Percentiles rank a stretch among this genome's conserved stretches.
Evolutionary conservation across 2,888 invertebrate genomes (phyloP).

Genomic region (Salticus scenicus): DNA sequence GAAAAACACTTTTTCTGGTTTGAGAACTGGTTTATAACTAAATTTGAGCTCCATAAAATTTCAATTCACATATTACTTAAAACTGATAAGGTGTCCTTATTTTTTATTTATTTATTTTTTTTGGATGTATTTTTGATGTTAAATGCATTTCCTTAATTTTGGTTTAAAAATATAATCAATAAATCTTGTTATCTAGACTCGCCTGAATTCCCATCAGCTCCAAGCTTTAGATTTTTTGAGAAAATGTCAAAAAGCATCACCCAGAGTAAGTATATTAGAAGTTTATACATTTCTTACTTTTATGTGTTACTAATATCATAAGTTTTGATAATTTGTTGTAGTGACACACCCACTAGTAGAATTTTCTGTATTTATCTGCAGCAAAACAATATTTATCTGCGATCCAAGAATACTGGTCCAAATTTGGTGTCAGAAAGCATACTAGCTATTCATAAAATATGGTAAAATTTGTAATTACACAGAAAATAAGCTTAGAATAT

Average conservation of each 20-base stretch:
- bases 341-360: background rate
- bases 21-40: too few species aligned
- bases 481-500: too few species aligned
- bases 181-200: slow-evolving; percentile 20
- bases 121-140: background rate
- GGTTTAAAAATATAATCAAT: background rate
- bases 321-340: background rate
- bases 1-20: too few species aligned
- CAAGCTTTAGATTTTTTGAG: slow-evolving; percentile 65
- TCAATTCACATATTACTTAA: too few species aligned
- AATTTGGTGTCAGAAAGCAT: background rate
- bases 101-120: background rate
- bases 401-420: background rate
- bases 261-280: slow-evolving; percentile 66
- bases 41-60: too few species aligned
- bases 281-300: background rate
- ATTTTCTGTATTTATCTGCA: background rate
- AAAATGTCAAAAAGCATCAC: slow-evolving; percentile 57
- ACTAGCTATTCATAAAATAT: background rate
- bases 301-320: background rate
- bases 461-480: too few species aligned
- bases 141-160: background rate
- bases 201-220: slow-evolving; percentile 64
- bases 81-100: background rate
- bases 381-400: background rate